A percentile compares a stretch with the other conserved stretches of the same genome.
Evolutionary conservation across 2,113 vertebrate genomes (phyloP).

Genomic region (Hemiscyllium ocellatum): DNA sequence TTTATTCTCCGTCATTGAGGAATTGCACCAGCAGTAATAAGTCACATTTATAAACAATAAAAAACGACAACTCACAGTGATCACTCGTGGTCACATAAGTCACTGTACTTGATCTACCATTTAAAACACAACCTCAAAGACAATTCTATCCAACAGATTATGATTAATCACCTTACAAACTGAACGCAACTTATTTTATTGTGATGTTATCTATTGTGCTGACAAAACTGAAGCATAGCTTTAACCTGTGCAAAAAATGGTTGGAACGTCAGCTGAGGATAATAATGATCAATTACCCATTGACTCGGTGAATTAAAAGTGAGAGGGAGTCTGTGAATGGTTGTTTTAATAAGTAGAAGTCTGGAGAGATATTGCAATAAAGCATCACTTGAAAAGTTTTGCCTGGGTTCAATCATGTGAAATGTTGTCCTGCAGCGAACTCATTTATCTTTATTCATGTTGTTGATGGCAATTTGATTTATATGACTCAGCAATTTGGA

Average conservation of each 20-base stretch:
- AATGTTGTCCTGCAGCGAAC: neutral
- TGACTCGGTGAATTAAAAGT: neutral
- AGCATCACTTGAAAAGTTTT: neutral
- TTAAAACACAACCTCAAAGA: neutral
- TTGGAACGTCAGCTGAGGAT: neutral
- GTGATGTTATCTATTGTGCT: neutral
- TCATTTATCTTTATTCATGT: constrained; percentile 14
- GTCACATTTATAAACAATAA: neutral
- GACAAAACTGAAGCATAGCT: neutral
- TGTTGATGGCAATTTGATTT: constrained; percentile 28
- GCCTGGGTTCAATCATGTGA: neutral
- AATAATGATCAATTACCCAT: neutral
- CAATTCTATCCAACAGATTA: neutral
- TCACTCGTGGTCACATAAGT: neutral
- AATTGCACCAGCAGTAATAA: neutral
- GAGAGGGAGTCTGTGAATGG: neutral
- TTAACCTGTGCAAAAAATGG: neutral
- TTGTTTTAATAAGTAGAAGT: neutral
- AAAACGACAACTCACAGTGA: neutral
- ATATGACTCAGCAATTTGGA: constrained; percentile 13
- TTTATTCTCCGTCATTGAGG: neutral
- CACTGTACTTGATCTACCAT: neutral
- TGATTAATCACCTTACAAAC: neutral
- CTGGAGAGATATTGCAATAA: neutral
- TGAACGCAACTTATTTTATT: neutral